Evolutionary conservation across 1,140 invertebrate genomes (phyloP).

Genomic region (Pseudomyrmex gracilis): DNA sequence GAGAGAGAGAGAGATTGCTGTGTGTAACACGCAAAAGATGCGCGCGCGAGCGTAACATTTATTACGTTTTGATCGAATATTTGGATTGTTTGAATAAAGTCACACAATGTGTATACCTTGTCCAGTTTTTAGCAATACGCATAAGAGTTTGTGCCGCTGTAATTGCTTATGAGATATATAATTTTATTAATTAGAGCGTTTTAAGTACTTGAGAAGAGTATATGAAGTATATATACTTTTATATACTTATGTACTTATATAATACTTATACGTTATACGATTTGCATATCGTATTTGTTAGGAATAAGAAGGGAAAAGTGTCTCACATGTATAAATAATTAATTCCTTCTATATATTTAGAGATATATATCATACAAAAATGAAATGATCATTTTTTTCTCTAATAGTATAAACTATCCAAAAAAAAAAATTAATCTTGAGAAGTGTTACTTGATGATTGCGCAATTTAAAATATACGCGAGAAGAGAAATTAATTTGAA

Average conservation of each 20-base stretch:
- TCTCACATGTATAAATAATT: neutral
- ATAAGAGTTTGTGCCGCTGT: conserved; percentile 42
- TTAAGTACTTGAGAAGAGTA: neutral
- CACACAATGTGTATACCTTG: conserved; percentile 27
- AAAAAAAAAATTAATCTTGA: neutral
- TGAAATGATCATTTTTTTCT: neutral
- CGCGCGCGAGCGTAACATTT: neutral
- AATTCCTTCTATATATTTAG: conserved; percentile 45
- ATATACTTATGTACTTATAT: too few species aligned
- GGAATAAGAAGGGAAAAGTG: neutral
- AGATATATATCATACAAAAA: conserved; percentile 1
- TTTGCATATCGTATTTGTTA: conserved; percentile 53
- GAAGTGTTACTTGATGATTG: too few species aligned
- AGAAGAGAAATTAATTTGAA: too few species aligned
- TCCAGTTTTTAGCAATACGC: conserved; percentile 43
- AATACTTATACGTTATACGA: conserved; percentile 27
- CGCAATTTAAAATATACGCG: too few species aligned
- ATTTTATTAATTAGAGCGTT: conserved; percentile 19
- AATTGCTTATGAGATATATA: too few species aligned
- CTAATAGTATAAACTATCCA: conserved; percentile 27
- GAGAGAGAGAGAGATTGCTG: neutral
- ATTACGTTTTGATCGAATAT: conserved; percentile 15
- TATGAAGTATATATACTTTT: too few species aligned
- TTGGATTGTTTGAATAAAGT: conserved; percentile 45
- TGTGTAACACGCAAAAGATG: neutral